Percentiles rank a stretch among this genome's conserved stretches.
Evolutionary conservation across 2,888 invertebrate species (phyloP).

Genomic region (Eupsilia transversa): DNA sequence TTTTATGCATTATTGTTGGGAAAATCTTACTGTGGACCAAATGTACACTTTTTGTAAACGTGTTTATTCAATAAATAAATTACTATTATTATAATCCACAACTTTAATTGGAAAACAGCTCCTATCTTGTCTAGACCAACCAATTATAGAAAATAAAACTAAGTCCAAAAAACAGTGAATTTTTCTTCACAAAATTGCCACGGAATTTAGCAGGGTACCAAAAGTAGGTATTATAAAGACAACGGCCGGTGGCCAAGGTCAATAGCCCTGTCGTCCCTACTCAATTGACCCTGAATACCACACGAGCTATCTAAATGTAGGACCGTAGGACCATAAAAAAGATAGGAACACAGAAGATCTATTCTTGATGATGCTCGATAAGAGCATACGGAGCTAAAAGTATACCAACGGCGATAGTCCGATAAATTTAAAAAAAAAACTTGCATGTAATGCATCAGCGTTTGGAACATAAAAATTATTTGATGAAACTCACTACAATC

Average conservation of each 20-base stretch:
- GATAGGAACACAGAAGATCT: conserved; percentile 39
- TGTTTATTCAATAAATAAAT: no score
- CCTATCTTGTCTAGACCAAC: not conserved
- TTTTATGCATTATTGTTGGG: no score
- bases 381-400: not conserved
- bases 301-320: conserved; percentile 51
- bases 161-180: not conserved
- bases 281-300: conserved; percentile 61
- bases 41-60: no score
- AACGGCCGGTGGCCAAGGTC: conserved; percentile 46
- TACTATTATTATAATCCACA: no score
- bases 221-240: conserved; percentile 56
- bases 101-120: conserved; percentile 6
- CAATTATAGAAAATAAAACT: conserved; percentile 21
- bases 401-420: not conserved
- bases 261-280: conserved; percentile 53
- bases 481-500: no score
- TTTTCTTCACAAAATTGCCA: conserved; percentile 26
- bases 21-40: no score
- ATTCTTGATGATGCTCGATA: conserved; percentile 29
- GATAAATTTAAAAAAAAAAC: no score
- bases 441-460: no score
- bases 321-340: conserved; percentile 23
- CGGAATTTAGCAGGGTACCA: conserved; percentile 4
- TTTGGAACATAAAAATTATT: no score